A percentile compares a stretch with the other conserved stretches of the same genome.
Evolutionary conservation across 92 coral and sea anemone species (phyloP).

Genomic region (Nematostella vectensis): DNA sequence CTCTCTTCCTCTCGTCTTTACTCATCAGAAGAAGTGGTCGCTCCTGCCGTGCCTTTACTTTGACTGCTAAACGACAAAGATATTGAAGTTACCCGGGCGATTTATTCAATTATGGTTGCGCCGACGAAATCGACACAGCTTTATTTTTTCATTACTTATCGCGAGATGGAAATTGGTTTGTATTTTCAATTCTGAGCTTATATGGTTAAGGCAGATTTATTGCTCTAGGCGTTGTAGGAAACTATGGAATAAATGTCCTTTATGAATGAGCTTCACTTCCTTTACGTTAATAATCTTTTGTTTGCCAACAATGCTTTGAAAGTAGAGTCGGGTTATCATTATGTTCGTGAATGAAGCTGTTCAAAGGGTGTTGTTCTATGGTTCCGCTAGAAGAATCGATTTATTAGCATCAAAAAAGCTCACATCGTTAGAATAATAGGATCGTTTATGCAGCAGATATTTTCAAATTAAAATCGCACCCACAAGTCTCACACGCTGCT

Average conservation of each 20-base stretch:
- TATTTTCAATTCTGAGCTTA: slow-evolving; percentile 73
- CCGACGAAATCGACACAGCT: slow-evolving; percentile 30
- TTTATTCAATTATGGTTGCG: slow-evolving; percentile 77
- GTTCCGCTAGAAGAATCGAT: slow-evolving; percentile 68
- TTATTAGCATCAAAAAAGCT: slow-evolving; percentile 59
- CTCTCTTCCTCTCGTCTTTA: too few relatives aligned
- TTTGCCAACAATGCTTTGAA: slow-evolving; percentile 70
- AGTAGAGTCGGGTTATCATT: slow-evolving; percentile 70
- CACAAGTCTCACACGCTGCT: slow-evolving; percentile 33
- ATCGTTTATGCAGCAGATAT: slow-evolving; percentile 60
- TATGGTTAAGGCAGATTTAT: slow-evolving; percentile 68
- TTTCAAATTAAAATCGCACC: slow-evolving; percentile 71
- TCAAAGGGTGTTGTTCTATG: slow-evolving; percentile 67
- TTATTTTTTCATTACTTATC: slow-evolving; percentile 57
- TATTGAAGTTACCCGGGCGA: slow-evolving; percentile 60
- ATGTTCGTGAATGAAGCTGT: slow-evolving; percentile 62
- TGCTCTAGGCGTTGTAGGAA: slow-evolving; percentile 77
- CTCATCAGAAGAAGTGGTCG: too few relatives aligned
- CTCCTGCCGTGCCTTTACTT: too few relatives aligned
- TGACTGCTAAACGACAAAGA: slow-evolving; percentile 48
- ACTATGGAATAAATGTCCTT: slow-evolving; percentile 72
- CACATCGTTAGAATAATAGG: slow-evolving; percentile 56
- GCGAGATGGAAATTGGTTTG: slow-evolving; percentile 39
- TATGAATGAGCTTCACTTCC: slow-evolving; percentile 81
- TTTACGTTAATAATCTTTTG: slow-evolving; percentile 84